Conservation (phyloP, 2,113 vertebrate species). For the Ahaetulla prasina region DNA sequence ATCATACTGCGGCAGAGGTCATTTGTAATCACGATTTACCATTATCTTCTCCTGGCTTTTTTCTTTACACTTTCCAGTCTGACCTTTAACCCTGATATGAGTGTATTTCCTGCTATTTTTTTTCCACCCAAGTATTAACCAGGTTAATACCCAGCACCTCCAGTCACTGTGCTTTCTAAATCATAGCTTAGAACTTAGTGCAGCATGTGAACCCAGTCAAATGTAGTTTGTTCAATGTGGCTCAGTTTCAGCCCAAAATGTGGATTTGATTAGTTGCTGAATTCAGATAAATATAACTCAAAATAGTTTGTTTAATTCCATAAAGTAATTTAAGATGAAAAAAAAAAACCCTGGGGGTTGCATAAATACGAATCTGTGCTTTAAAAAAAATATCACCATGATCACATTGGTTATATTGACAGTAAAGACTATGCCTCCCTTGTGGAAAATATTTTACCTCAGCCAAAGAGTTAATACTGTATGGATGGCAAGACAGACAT, state of each 20-base stretch:
- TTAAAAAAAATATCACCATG: background rate
- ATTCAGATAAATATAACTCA: background rate
- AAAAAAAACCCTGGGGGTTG: background rate
- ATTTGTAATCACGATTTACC: background rate
- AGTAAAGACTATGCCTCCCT: background rate
- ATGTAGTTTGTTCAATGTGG: background rate
- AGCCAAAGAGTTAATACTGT: background rate
- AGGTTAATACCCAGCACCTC: background rate
- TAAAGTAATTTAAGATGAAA: background rate
- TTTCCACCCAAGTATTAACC: background rate
- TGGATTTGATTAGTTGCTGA: background rate
- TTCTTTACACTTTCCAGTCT: background rate
- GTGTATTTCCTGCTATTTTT: background rate
- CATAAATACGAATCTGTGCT: background rate
- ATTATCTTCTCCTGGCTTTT: background rate
- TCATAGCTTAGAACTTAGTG: background rate
- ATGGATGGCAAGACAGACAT: background rate
- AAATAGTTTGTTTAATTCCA: background rate
- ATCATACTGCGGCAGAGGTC: background rate
- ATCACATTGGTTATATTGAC: background rate
- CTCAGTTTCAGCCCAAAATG: background rate
- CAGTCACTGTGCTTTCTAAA: background rate
- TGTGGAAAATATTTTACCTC: background rate
- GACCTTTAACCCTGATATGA: background rate
- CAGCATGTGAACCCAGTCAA: background rate